Evolutionary conservation across 2,113 vertebrate species (phyloP).

Genomic region (Apistogramma diplotaenia): DNA sequence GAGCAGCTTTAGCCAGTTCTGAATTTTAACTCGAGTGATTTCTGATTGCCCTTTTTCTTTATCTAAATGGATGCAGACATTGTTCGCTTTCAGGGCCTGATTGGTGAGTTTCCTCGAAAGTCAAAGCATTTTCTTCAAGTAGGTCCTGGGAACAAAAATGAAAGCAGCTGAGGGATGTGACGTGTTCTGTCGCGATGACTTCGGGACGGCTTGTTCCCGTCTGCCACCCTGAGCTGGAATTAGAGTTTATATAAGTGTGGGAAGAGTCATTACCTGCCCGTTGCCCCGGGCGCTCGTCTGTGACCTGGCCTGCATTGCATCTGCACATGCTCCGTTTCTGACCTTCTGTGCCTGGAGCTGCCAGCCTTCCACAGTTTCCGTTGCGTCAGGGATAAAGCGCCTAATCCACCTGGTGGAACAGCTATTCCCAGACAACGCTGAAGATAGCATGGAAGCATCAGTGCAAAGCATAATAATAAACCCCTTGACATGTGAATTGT

Average conservation of each 20-base stretch:
- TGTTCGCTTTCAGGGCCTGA: not conserved
- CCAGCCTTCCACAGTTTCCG: conserved; percentile 31
- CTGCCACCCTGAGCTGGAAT: not conserved
- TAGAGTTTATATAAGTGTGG: not conserved
- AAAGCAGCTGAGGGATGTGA: not conserved
- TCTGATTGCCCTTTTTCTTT: not conserved
- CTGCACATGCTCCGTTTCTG: conserved; percentile 22
- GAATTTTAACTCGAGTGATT: not conserved
- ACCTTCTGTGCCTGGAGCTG: conserved; percentile 25
- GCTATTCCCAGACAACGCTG: conserved; percentile 67
- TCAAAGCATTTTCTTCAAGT: not conserved
- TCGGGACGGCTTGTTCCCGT: not conserved
- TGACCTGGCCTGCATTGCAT: not conserved
- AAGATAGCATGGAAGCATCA: conserved; percentile 43
- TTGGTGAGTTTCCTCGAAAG: not conserved
- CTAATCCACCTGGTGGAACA: conserved; percentile 68
- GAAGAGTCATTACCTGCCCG: not conserved
- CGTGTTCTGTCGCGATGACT: not conserved
- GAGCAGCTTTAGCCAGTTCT: not conserved
- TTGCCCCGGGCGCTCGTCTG: not conserved
- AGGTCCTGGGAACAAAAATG: not conserved
- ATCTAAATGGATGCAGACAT: not conserved
- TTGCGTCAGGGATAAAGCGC: conserved; percentile 68
- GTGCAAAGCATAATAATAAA: not conserved
- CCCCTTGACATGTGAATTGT: conserved; percentile 21